Evolutionary conservation across 2,888 invertebrate genomes (phyloP), one percentile per base, ranked within the genome.

Genomic region (Drosophila neotestacea): DNA sequence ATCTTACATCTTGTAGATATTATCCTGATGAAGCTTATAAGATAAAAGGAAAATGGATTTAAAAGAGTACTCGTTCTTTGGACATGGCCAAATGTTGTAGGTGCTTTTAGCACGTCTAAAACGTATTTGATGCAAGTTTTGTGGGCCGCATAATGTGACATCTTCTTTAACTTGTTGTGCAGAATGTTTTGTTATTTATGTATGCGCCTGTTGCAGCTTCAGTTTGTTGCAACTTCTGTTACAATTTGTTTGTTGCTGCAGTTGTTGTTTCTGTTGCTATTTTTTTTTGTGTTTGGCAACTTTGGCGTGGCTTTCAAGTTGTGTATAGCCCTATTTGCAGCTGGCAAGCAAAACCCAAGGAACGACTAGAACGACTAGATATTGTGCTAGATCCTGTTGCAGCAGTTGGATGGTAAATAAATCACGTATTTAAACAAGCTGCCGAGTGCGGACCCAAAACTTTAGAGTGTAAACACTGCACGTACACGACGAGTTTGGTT

Each of bases 361-460:
- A 47, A 13, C 6, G 7, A 32, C 46, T 5, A 47, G 30, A 48
- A 34, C 34, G 13, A 30, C 47, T 30, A 10, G 47, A 47, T 32
- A 42, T 42, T 10, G 1, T 48, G 16, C 9, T 6, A 39, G 39
- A 52, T 44, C 34, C 55, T 34, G 38, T 65, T 41, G 59, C 74
- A 74, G 70, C 87, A 80, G 62, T 77, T 84, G 89, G 85, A 65
- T 79, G 69, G 79, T 74, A 89, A 85, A 85, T 88, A 85, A 85
- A 85, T 85, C 85, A 85, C 85, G 87, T 85, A 88, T 85, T 88
- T 85, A 85, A 85, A 85, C 85, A 88, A 85, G 82, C 87, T 87
- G 69, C 68, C 77, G 79, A 86, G 75, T 86, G 76, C 61, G 59
- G 61, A 52, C 64, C 70, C 61, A 79, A 72, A 76, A 71, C 60